Conservation (phyloP, 2,797 vertebrate genomes). For the Nyctibius grandis region DNA sequence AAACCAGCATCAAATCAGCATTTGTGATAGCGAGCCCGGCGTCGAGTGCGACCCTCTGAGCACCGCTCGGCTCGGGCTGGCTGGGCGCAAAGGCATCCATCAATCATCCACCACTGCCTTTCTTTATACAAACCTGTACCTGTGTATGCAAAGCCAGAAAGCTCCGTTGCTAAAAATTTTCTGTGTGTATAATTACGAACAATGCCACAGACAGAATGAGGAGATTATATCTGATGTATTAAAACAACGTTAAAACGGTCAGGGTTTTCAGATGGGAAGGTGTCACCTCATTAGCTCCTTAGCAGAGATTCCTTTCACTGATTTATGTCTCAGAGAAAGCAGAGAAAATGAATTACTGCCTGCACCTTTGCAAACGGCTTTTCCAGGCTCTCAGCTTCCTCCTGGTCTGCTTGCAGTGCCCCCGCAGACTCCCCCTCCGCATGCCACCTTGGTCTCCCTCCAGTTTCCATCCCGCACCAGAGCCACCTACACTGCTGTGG, state of each 20-base stretch:
- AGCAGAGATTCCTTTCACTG: neutral
- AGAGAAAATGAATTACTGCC: neutral
- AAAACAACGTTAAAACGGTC: neutral
- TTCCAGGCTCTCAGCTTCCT: neutral
- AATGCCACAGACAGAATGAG: neutral
- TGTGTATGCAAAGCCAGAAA: neutral
- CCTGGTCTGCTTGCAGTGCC: neutral
- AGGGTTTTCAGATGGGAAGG: neutral
- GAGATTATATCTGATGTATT: no score
- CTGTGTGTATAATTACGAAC: neutral
- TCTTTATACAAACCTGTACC: neutral
- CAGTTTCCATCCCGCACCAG: neutral
- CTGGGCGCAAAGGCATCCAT: neutral
- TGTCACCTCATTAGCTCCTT: neutral
- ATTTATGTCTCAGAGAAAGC: neutral
- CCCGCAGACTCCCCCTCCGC: neutral
- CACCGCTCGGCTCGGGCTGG: accelerated
- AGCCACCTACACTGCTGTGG: accelerated
- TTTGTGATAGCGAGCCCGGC: neutral
- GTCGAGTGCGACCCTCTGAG: accelerated
- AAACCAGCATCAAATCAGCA: neutral
- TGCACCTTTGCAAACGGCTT: neutral
- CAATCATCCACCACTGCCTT: no score
- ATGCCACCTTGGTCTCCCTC: neutral
- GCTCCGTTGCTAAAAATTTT: neutral